Conservation (phyloP, 1,140 invertebrate species). For the Meloidogyne hapla region DNA sequence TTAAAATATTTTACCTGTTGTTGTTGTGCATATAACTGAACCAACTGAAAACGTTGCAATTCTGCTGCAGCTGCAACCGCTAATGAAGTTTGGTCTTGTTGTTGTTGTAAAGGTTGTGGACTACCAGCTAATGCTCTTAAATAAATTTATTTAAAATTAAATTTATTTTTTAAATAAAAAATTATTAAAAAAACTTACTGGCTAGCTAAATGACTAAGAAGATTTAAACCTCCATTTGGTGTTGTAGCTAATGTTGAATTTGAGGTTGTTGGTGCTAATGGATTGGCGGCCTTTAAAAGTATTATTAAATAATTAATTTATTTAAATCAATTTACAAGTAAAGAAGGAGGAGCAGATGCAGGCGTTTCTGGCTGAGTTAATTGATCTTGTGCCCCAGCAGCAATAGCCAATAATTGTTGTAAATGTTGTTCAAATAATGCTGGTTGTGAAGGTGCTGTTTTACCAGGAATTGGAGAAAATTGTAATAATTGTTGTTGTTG, state of each 20-base stretch:
- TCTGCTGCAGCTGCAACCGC: slow-evolving; percentile 19
- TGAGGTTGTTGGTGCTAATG: background rate
- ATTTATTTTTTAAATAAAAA: background rate
- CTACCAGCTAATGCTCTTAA: background rate
- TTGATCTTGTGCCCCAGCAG: slow-evolving; percentile 11
- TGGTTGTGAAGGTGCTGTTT: background rate
- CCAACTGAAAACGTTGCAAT: slow-evolving; percentile 19
- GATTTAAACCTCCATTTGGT: slow-evolving; percentile 13
- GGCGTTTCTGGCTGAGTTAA: background rate
- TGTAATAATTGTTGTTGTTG: slow-evolving; percentile 23
- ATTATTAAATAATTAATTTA: background rate
- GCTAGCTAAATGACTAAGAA: slow-evolving; percentile 5
- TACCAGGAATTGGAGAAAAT: slow-evolving; percentile 18
- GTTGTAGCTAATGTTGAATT: slow-evolving; percentile 1
- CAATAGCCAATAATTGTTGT: slow-evolving; percentile 20
- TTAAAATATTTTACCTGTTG: slow-evolving; percentile 10
- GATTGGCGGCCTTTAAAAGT: background rate
- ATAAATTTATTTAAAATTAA: background rate
- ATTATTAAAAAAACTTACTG: background rate
- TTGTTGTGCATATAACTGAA: slow-evolving; percentile 25
- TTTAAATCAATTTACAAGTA: background rate
- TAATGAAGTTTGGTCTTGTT: slow-evolving; percentile 3
- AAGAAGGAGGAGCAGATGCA: background rate
- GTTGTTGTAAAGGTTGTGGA: slow-evolving; percentile 5
- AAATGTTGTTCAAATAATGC: background rate